A percentile compares a stretch with the other conserved stretches of the same genome.
These are phyloP conservation scores for Tricholauxania praeusta DNA, from an alignment of 2,888 invertebrate genomes.

Conservation along the genomic window DNA sequence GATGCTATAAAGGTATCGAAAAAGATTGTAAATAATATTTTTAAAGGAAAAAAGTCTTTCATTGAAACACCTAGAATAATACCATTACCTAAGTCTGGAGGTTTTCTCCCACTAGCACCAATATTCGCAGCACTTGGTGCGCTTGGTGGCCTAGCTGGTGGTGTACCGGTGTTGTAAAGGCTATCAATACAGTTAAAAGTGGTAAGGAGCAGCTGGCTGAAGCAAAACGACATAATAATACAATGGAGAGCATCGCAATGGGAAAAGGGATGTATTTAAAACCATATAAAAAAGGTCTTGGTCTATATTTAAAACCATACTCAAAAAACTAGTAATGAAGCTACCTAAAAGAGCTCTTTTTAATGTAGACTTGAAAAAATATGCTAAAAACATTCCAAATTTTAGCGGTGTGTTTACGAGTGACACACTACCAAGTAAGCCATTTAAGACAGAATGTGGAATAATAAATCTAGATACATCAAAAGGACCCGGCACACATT, in stretches of 20 bases:
- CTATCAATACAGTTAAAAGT: conserved; percentile 56
- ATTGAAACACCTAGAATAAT: conserved; percentile 51
- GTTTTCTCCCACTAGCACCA: conserved; percentile 58
- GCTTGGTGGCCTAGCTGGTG: conserved; percentile 54
- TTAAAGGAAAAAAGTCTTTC: conserved; percentile 22
- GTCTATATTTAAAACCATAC: conserved; percentile 33
- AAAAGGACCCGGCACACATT: conserved; percentile 56
- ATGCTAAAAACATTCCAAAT: conserved; percentile 1
- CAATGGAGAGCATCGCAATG: no score
- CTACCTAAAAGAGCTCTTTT: conserved; percentile 48
- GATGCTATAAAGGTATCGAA: conserved; percentile 17
- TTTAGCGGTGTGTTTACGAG: conserved; percentile 56
- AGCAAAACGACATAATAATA: conserved; percentile 42
- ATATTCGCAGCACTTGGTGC: conserved; percentile 54
- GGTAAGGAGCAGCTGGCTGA: conserved; percentile 56
- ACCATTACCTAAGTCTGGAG: conserved; percentile 58
- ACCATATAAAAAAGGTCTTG: conserved; percentile 48
- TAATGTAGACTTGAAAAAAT: conserved; percentile 52
- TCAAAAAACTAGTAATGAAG: conserved; percentile 53
- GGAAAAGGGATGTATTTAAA: conserved; percentile 56
- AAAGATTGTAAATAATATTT: neutral
- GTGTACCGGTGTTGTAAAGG: conserved; percentile 54
- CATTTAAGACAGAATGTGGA: conserved; percentile 35
- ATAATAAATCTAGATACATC: conserved; percentile 51
- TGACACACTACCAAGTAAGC: conserved; percentile 37